These are phyloP conservation scores for Neodiprion virginianus DNA, from an alignment of 1,140 invertebrate species.

Conservation along the genomic window DNA sequence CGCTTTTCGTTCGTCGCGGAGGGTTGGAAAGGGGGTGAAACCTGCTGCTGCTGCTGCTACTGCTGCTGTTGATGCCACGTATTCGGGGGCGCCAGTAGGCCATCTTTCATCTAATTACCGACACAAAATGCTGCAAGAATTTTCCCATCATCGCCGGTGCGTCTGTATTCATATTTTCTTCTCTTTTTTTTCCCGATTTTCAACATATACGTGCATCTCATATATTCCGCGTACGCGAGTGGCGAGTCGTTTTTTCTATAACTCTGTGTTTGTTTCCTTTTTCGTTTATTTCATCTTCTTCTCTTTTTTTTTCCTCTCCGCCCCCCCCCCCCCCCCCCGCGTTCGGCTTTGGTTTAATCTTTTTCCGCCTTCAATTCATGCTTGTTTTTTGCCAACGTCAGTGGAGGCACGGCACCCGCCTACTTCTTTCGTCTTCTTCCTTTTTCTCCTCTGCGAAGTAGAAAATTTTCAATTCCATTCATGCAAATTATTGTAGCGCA, in stretches of 20 bases:
- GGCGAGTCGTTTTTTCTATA: background rate
- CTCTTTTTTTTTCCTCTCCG: constrained; percentile 19
- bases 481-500: constrained; percentile 65
- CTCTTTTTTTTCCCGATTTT: background rate
- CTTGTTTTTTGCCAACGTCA: too few species aligned
- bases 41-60: constrained; percentile 20
- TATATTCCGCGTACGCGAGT: background rate
- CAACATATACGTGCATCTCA: background rate
- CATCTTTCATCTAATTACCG: constrained; percentile 59
- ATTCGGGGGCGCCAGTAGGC: constrained; percentile 22
- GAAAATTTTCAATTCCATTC: constrained; percentile 65
- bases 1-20: background rate
- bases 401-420: too few species aligned
- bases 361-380: too few species aligned
- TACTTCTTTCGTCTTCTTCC: constrained; percentile 42
- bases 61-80: constrained; percentile 29
- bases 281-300: constrained; percentile 26
- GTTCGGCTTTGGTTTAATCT: background rate
- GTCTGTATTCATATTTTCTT: background rate
- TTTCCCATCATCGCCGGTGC: constrained; percentile 30
- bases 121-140: constrained; percentile 53
- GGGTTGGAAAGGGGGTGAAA: constrained; percentile 24
- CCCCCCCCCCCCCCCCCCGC: constrained; percentile 7
- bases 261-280: background rate
- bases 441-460: constrained; percentile 57